A percentile compares a stretch with the other conserved stretches of the same genome.
Conservation (phyloP, 1,140 invertebrate species). For the Eurosta solidaginis region DNA sequence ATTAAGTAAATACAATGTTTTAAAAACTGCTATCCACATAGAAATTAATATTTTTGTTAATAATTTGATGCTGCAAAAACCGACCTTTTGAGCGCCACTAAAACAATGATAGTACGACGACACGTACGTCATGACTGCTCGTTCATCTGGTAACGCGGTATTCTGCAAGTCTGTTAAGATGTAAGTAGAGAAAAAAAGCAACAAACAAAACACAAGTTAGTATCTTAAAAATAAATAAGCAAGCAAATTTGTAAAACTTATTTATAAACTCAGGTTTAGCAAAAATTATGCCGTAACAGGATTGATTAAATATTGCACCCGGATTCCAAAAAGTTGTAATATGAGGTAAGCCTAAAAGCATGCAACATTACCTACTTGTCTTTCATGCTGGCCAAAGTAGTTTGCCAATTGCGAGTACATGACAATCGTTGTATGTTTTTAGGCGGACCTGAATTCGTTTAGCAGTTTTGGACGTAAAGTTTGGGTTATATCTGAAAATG, state of each 20-base stretch:
- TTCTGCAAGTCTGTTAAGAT: conserved; percentile 88
- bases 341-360: too few species aligned
- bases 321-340: too few species aligned
- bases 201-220: conserved; percentile 36
- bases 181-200: conserved; percentile 38
- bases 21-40: neutral
- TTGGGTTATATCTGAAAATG: too few species aligned
- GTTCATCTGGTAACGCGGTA: conserved; percentile 97
- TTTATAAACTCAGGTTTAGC: neutral
- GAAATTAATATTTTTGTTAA: neutral
- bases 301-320: too few species aligned
- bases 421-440: too few species aligned
- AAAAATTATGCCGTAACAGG: too few species aligned
- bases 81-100: conserved; percentile 98
- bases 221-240: neutral
- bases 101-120: conserved; percentile 99
- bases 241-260: neutral
- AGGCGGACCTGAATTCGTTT: too few species aligned
- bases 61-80: conserved; percentile 36
- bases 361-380: too few species aligned
- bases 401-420: too few species aligned
- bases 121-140: conserved; percentile 99
- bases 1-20: too few species aligned
- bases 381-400: too few species aligned
- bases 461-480: too few species aligned